phyloP scores from a whole-genome alignment of 2,888 invertebrate genomes.

The Drosophila merina region DNA sequence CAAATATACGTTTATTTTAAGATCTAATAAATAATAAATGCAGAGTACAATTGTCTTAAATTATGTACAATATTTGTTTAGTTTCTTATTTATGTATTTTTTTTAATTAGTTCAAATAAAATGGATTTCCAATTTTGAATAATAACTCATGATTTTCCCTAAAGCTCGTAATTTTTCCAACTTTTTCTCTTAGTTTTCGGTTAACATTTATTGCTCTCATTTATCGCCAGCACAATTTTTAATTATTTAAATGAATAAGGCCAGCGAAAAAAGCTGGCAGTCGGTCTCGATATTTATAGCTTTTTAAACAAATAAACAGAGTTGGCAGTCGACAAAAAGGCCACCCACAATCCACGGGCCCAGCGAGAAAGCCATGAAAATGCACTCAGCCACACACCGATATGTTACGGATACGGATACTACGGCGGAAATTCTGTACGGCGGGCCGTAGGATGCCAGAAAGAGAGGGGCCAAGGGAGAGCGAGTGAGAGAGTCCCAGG shows the following conservation, averaged over 20 bases:
- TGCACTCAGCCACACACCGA: slow-evolving; percentile 67
- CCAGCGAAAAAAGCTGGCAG: slow-evolving; percentile 49
- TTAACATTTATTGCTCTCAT: slow-evolving; percentile 42
- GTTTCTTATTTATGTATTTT: background rate
- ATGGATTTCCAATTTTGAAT: background rate
- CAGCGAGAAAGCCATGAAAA: slow-evolving; percentile 49
- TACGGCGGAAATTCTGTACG: slow-evolving; percentile 8
- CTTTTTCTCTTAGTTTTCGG: slow-evolving; percentile 8
- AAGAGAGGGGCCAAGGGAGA: slow-evolving; percentile 24
- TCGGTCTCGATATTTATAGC: slow-evolving; percentile 81
- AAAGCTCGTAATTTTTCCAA: too few relatives aligned
- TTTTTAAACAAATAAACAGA: slow-evolving; percentile 83
- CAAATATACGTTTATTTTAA: background rate
- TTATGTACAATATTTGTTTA: background rate
- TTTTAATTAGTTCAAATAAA: background rate
- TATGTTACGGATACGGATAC: slow-evolving; percentile 29
- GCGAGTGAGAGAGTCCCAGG: slow-evolving; percentile 60
- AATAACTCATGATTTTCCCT: background rate
- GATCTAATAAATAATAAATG: background rate
- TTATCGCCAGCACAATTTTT: slow-evolving; percentile 46
- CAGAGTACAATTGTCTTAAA: background rate
- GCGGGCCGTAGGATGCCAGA: slow-evolving; percentile 1
- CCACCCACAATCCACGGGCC: slow-evolving; percentile 57
- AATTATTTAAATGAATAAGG: slow-evolving; percentile 65
- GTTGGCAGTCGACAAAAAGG: slow-evolving; percentile 58